These are phyloP conservation scores for Protonibea diacanthus DNA, from an alignment of 2,797 vertebrate genomes.

Conservation along the genomic window DNA sequence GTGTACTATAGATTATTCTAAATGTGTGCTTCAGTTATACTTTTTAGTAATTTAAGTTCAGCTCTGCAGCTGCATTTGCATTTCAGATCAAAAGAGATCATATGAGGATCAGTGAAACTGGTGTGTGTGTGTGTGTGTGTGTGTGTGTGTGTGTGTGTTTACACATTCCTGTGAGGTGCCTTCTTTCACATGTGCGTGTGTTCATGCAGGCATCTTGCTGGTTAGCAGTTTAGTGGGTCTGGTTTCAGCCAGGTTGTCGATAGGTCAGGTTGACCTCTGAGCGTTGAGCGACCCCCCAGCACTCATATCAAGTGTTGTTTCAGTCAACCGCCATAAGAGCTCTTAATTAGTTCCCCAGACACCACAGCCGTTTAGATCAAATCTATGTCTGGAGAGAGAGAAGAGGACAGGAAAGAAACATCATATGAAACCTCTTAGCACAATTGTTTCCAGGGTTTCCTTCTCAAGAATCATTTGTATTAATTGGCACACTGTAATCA, in stretches of 20 bases:
- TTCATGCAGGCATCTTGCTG: constrained; percentile 54
- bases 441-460: constrained; percentile 14
- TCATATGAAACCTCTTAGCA: constrained; percentile 24
- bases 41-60: neutral
- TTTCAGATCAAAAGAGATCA: constrained; percentile 24
- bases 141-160: constrained; percentile 8
- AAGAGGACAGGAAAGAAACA: constrained; percentile 10
- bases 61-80: neutral
- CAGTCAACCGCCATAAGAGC: constrained; percentile 59
- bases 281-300: constrained; percentile 41
- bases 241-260: constrained; percentile 72
- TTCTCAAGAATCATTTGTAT: constrained; percentile 6
- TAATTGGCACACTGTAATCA: neutral
- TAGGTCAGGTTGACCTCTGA: constrained; percentile 74
- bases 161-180: constrained; percentile 39
- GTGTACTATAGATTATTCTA: neutral
- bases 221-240: constrained; percentile 66
- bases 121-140: constrained; percentile 23
- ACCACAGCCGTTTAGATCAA: constrained; percentile 56
- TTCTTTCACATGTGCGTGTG: constrained; percentile 57
- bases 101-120: constrained; percentile 12
- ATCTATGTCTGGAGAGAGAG: constrained; percentile 36
- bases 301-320: constrained; percentile 73
- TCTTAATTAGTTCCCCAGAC: constrained; percentile 74
- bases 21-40: neutral